These are phyloP conservation scores for Psophia crepitans DNA, from an alignment of 2,113 vertebrate genomes.

Conservation along the genomic window DNA sequence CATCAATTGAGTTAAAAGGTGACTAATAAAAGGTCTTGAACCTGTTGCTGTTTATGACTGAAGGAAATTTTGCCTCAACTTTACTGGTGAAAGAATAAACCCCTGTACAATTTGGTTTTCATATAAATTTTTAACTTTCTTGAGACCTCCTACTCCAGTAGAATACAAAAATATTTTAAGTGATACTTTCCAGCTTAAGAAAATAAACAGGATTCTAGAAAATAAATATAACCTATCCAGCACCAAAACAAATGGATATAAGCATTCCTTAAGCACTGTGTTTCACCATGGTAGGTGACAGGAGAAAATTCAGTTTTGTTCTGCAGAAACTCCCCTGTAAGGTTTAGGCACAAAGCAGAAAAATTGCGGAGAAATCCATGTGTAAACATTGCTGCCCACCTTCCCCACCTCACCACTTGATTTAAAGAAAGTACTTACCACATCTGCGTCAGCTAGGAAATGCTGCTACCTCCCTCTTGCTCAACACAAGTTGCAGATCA, in stretches of 20 bases:
- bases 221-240: not conserved
- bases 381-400: slow-evolving; percentile 4
- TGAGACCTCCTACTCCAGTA: not conserved
- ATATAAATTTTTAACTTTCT: not conserved
- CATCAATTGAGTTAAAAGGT: slow-evolving; percentile 61
- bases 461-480: not conserved
- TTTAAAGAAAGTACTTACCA: not conserved
- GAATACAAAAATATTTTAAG: not conserved
- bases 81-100: not conserved
- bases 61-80: slow-evolving; percentile 17
- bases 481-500: not conserved
- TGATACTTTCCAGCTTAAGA: not conserved
- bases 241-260: not conserved
- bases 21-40: slow-evolving; percentile 56
- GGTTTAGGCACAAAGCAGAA: not conserved
- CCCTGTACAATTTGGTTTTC: not conserved
- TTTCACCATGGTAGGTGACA: not conserved
- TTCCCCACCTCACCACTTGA: not conserved
- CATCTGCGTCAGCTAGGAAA: not conserved
- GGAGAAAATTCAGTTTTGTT: not conserved
- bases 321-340: not conserved
- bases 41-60: slow-evolving; percentile 8
- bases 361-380: not conserved
- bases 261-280: not conserved
- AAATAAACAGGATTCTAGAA: not conserved